A percentile compares a stretch with the other conserved stretches of the same genome.
phyloP scores from a whole-genome alignment of 2,888 invertebrate genomes.

The Aphodius granarius region DNA sequence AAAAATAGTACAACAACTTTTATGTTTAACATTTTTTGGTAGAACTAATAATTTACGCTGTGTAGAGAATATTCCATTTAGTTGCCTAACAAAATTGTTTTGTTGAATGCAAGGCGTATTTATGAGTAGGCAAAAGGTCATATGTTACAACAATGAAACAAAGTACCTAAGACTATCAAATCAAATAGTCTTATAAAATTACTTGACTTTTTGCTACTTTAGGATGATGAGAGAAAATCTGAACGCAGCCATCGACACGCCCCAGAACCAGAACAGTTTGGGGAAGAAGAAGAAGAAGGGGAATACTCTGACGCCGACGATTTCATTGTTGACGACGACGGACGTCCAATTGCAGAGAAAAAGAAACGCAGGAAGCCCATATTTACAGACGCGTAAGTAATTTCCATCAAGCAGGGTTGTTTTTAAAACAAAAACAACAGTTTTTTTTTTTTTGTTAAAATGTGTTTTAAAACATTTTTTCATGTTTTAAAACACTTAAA shows the following conservation, averaged over 20 bases:
- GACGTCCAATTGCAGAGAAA: slow-evolving; percentile 80
- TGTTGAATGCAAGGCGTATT: too few relatives aligned
- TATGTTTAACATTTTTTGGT: too few relatives aligned
- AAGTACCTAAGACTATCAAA: not conserved
- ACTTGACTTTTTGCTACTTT: slow-evolving; percentile 23
- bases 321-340: slow-evolving; percentile 97
- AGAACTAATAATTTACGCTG: too few relatives aligned
- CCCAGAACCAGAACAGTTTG: slow-evolving; percentile 67
- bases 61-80: too few relatives aligned
- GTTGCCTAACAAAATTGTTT: too few relatives aligned
- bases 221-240: slow-evolving; percentile 81
- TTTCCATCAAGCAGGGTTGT: too few relatives aligned
- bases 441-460: too few relatives aligned
- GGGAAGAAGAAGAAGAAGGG: slow-evolving; percentile 77
- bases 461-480: too few relatives aligned
- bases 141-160: not conserved
- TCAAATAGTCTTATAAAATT: not conserved
- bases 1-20: too few relatives aligned
- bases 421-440: too few relatives aligned
- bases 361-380: slow-evolving; percentile 79
- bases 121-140: too few relatives aligned
- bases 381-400: slow-evolving; percentile 82
- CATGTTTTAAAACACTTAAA: too few relatives aligned
- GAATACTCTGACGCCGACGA: slow-evolving; percentile 90
- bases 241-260: slow-evolving; percentile 66